Conservation (phyloP, 2,113 vertebrate species). For the Pituophis catenifer region DNA sequence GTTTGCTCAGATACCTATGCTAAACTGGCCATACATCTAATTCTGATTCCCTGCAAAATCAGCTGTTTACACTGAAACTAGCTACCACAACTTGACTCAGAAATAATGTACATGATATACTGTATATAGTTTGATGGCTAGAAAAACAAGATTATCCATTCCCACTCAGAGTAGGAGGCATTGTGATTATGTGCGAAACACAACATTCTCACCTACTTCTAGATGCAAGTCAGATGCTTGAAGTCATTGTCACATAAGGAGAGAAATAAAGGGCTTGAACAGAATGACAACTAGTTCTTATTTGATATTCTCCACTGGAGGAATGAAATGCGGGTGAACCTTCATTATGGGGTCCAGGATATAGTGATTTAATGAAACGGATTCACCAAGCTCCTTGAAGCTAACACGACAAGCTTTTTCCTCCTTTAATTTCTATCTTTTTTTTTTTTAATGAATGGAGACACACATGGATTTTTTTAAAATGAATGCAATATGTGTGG, state of each 20-base stretch:
- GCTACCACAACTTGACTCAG: background rate
- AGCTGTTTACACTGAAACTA: background rate
- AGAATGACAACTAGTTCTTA: background rate
- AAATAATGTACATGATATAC: background rate
- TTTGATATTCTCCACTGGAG: background rate
- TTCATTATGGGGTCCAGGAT: background rate
- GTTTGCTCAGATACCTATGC: background rate
- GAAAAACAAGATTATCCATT: background rate
- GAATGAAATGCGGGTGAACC: background rate
- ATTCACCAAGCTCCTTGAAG: background rate
- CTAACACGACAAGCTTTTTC: background rate
- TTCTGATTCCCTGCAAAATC: background rate
- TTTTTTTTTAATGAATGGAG: background rate
- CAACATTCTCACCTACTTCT: background rate
- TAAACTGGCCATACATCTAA: background rate
- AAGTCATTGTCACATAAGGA: background rate
- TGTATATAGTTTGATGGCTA: background rate
- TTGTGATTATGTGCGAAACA: background rate
- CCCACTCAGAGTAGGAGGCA: background rate
- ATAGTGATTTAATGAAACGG: background rate
- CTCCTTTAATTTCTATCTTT: background rate
- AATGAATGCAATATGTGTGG: background rate
- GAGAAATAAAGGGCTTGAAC: background rate
- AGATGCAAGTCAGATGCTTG: background rate
- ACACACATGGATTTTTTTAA: background rate